Conservation (phyloP, 2,797 vertebrate genomes). For the Helarctos malayanus region DNA sequence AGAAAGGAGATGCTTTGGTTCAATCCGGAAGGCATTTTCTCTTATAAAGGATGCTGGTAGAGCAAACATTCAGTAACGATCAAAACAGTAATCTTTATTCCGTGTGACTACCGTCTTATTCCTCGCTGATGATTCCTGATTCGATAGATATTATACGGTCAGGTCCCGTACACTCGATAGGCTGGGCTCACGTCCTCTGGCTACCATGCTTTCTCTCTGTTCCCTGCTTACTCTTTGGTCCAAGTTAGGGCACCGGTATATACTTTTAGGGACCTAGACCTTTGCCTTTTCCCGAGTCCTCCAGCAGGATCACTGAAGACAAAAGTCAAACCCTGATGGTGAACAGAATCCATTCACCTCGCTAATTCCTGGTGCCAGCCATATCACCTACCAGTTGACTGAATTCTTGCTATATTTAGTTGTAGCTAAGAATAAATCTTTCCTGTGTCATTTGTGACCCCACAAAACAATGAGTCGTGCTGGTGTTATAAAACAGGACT, state of each 20-base stretch:
- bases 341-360: conserved; percentile 38
- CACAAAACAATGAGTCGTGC: background rate
- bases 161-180: background rate
- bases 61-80: conserved; percentile 46
- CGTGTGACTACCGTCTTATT: conserved; percentile 39
- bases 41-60: background rate
- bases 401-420: conserved; percentile 39
- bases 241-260: background rate
- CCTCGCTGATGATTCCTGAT: conserved; percentile 1
- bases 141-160: background rate
- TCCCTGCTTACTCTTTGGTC: background rate
- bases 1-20: conserved; percentile 59
- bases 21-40: conserved; percentile 51
- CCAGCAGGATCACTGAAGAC: conserved; percentile 14
- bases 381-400: background rate
- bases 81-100: conserved; percentile 24
- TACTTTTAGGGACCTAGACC: background rate
- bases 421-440: conserved; percentile 20
- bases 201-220: conserved; percentile 16
- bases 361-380: conserved; percentile 26
- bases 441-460: conserved; percentile 13
- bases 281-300: conserved; percentile 16
- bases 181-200: background rate
- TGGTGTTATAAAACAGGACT: conserved; percentile 61
- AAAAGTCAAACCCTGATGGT: background rate